These are phyloP conservation scores for Nemapogon koenigi DNA, from an alignment of 2,888 invertebrate species.

Conservation along the genomic window DNA sequence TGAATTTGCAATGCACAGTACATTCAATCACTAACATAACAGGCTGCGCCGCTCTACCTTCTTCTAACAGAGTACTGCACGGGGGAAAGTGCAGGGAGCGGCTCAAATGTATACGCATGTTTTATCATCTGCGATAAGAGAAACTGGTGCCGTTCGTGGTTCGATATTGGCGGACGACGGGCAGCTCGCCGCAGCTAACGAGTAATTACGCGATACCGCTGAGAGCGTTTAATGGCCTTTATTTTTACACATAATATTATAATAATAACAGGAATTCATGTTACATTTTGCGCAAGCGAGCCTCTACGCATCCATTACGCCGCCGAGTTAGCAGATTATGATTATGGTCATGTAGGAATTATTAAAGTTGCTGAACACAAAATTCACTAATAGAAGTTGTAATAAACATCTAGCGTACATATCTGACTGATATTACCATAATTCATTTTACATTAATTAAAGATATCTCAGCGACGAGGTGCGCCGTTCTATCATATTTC, in stretches of 20 bases:
- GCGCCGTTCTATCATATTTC: conserved; percentile 2
- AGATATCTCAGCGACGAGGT: too few relatives aligned
- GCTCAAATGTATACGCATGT: conserved; percentile 48
- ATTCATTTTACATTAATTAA: too few relatives aligned
- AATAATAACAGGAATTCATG: conserved; percentile 8
- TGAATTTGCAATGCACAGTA: conserved; percentile 29
- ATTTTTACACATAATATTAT: conserved; percentile 10
- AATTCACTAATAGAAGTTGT: background rate
- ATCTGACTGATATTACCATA: too few relatives aligned
- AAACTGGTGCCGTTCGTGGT: conserved; percentile 28
- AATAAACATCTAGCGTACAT: too few relatives aligned
- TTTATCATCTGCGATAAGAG: conserved; percentile 59
- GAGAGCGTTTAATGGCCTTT: conserved; percentile 8
- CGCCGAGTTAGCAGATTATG: conserved; percentile 2
- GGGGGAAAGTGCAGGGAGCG: conserved; percentile 58
- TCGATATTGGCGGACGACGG: background rate
- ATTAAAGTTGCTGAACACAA: background rate
- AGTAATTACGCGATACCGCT: conserved; percentile 28
- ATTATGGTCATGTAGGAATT: conserved; percentile 1
- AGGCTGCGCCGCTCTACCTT: conserved; percentile 26
- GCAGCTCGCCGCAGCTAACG: conserved; percentile 25
- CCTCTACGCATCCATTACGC: conserved; percentile 2
- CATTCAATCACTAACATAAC: conserved; percentile 39
- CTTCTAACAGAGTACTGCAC: conserved; percentile 17
- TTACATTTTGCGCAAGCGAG: conserved; percentile 6